These are phyloP conservation scores for Spodoptera litura DNA, from an alignment of 1,140 invertebrate species.

Conservation along the genomic window DNA sequence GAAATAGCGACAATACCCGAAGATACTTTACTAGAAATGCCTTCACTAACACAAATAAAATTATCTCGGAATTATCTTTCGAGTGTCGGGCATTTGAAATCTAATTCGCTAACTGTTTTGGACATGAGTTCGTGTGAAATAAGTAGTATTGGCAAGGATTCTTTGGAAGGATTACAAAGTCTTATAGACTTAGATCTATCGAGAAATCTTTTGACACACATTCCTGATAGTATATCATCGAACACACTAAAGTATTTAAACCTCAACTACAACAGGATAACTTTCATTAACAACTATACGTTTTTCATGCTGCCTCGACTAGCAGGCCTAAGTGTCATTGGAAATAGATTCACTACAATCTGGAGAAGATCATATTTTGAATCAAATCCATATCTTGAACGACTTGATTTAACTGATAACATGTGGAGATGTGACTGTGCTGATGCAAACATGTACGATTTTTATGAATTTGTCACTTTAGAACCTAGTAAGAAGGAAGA, in stretches of 20 bases:
- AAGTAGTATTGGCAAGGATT: conserved; percentile 82
- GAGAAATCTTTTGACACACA: conserved; percentile 86
- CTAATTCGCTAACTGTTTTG: conserved; percentile 84
- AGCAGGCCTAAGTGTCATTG: conserved; percentile 87
- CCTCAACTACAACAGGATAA: conserved; percentile 86
- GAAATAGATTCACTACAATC: conserved; percentile 89
- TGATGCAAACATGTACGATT: conserved; percentile 85
- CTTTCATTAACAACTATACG: conserved; percentile 84
- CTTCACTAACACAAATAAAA: conserved; percentile 86
- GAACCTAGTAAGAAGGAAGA: conserved; percentile 87
- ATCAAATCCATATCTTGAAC: conserved; percentile 87
- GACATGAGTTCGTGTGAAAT: conserved; percentile 89
- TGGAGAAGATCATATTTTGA: conserved; percentile 87
- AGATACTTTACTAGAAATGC: conserved; percentile 86
- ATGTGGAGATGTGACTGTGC: conserved; percentile 91
- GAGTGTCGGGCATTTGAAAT: conserved; percentile 86
- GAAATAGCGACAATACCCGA: conserved; percentile 86
- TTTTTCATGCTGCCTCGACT: conserved; percentile 87
- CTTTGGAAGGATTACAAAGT: conserved; percentile 85
- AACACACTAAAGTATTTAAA: conserved; percentile 86
- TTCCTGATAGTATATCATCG: conserved; percentile 87
- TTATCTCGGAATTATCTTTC: conserved; percentile 89
- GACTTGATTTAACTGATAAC: conserved; percentile 88
- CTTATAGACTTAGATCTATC: conserved; percentile 87
- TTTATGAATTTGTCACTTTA: conserved; percentile 87